These are phyloP conservation scores for Mus caroli DNA, from an alignment of 2,797 vertebrate genomes.

Conservation along the genomic window DNA sequence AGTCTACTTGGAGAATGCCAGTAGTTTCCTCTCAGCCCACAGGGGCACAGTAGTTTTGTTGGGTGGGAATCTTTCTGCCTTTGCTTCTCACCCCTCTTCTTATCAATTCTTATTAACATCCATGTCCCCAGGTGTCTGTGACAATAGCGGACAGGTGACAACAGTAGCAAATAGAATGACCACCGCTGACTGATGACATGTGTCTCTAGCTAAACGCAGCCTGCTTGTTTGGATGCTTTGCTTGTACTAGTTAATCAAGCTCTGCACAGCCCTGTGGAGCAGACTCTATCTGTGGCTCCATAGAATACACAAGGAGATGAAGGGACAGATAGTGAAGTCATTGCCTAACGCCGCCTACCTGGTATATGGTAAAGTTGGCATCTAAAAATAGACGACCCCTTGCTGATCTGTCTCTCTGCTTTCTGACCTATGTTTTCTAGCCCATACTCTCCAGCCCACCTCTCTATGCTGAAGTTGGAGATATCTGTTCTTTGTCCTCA, in stretches of 20 bases:
- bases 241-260: neutral
- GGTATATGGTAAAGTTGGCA: neutral
- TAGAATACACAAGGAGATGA: neutral
- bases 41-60: neutral
- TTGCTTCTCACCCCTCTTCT: neutral
- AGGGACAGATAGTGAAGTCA: neutral
- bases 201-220: neutral
- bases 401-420: neutral
- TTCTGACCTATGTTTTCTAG: neutral
- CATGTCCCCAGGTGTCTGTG: neutral
- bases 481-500: neutral
- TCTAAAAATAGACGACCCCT: neutral
- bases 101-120: neutral
- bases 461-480: neutral
- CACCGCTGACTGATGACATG: accelerated
- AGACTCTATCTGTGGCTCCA: neutral
- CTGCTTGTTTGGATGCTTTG: neutral
- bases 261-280: neutral
- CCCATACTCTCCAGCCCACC: neutral
- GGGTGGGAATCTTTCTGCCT: neutral
- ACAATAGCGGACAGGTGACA: too few species aligned
- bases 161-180: neutral
- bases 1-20: neutral
- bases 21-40: neutral
- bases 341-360: neutral